These are phyloP conservation scores for Mycteria americana DNA, from an alignment of 2,797 vertebrate genomes.

Conservation along the genomic window DNA sequence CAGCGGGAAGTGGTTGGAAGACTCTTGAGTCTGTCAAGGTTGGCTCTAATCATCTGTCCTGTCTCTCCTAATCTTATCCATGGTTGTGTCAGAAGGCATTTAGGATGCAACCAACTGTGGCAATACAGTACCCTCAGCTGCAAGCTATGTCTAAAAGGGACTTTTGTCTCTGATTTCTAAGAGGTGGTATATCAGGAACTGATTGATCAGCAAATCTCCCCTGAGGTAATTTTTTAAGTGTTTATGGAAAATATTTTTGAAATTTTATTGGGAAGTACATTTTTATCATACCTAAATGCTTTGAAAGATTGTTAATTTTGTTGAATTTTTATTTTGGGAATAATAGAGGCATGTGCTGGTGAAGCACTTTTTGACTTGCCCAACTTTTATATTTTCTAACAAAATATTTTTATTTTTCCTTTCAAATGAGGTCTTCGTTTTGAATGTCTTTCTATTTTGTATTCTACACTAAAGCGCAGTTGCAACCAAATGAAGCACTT, in stretches of 20 bases:
- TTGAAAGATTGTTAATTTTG: neutral
- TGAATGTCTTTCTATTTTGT: neutral
- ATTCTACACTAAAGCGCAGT: neutral
- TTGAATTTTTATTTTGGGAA: neutral
- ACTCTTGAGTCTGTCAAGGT: neutral
- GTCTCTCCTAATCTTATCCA: neutral
- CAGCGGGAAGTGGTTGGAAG: neutral
- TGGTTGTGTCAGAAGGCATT: neutral
- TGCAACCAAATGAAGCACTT: slow-evolving; percentile 24
- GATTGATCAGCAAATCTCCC: neutral
- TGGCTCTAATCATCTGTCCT: neutral
- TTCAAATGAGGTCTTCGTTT: neutral
- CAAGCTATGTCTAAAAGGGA: neutral
- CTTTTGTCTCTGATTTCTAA: neutral
- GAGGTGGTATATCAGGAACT: neutral
- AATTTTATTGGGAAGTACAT: neutral
- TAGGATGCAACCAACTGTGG: neutral
- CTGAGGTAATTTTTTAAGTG: neutral
- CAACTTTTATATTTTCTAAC: neutral
- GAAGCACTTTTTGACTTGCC: neutral
- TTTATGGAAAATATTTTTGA: neutral
- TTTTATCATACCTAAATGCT: neutral
- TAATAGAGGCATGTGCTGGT: neutral
- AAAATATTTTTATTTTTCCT: slow-evolving; percentile 1
- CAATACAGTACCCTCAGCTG: neutral